Evolutionary conservation across 2,888 invertebrate genomes (phyloP).

Genomic region (Lymantria dispar): DNA sequence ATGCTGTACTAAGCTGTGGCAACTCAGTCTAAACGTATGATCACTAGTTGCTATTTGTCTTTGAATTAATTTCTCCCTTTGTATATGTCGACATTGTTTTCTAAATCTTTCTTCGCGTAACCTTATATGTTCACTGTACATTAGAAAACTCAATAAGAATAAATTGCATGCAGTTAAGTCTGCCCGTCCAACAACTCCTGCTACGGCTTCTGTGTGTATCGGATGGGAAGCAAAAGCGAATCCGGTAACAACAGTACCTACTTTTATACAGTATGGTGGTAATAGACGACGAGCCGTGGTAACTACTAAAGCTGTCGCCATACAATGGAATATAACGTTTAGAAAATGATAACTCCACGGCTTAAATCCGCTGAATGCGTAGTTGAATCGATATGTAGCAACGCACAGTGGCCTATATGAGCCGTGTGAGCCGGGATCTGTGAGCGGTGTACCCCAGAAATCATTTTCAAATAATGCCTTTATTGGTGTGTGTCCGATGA

Average conservation of each 20-base stretch:
- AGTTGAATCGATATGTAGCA: constrained; percentile 93
- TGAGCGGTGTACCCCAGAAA: constrained; percentile 98
- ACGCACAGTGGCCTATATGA: constrained; percentile 97
- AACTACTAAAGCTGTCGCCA: constrained; percentile 92
- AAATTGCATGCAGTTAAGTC: constrained; percentile 96
- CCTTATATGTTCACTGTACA: constrained; percentile 90
- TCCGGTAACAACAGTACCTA: constrained; percentile 89
- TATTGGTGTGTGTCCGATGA: constrained; percentile 92
- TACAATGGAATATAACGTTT: constrained; percentile 92
- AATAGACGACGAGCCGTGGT: constrained; percentile 87
- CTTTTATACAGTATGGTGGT: constrained; percentile 83
- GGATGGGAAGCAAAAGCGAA: constrained; percentile 97
- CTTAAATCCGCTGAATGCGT: constrained; percentile 88
- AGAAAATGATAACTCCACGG: constrained; percentile 93
- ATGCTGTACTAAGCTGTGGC: constrained; percentile 69
- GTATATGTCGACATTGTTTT: constrained; percentile 60
- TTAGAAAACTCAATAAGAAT: constrained; percentile 93
- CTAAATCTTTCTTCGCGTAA: constrained; percentile 79
- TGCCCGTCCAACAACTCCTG: constrained; percentile 97
- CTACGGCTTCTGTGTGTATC: constrained; percentile 98
- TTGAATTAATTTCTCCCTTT: constrained; percentile 53
- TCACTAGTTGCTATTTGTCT: constrained; percentile 52
- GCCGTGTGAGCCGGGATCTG: constrained; percentile 96
- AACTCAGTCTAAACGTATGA: constrained; percentile 67
- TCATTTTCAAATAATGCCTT: constrained; percentile 93